Base-by-base conservation (phyloP, 92 coral and sea anemone genomes). In the Pocillopora grandis region DNA sequence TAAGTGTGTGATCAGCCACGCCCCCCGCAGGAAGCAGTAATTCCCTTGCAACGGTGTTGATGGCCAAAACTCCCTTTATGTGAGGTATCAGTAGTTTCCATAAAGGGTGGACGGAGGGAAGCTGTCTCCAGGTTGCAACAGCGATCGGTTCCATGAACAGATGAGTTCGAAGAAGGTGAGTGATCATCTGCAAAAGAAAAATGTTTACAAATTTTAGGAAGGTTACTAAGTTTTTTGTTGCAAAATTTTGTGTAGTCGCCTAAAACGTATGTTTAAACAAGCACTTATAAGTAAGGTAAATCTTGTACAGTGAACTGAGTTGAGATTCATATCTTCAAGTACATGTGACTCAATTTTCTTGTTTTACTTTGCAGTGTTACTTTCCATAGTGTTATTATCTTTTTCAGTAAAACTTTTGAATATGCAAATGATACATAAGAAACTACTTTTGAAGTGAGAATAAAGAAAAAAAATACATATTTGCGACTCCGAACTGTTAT, bases 111-210 rank as follows among this genome's bases (percentile, higher is more conserved):
- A 62, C 57, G 9, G 84, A 58, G 16, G 87, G 84, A 0, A 84
- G 75, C 19, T 84, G 87, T 23, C 87, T 82, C 35, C 49, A n/a
- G 58, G 84, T 75, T 1, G 87, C 84, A n/a, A 84, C 55, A 9
- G 84, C 76, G 12, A 84, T 62, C 16, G 88, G 85, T 55, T 84
- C 88, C 84, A 84, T 76, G 62, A 84, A 60, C 61, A 84, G 76
- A 49, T 84, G 87, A 0, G 72, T 60, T 1, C 87, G 84, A 3
- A 75, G 63, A 65, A 84, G 74, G 55, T 84, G 88, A 10, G 85
- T 84, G 55, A 84, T 76, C 88, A 76, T 76, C 84, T 84, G 9
- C 1, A 52, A 68, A 33, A 68, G 12, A 68, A 27, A 66, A 66
- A 16, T 12, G 18, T 12, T 16, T 16, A 10, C 62, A 10, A 10